These are phyloP conservation scores for Pyrgilauda ruficollis DNA, from an alignment of 2,113 vertebrate genomes.

Conservation along the genomic window DNA sequence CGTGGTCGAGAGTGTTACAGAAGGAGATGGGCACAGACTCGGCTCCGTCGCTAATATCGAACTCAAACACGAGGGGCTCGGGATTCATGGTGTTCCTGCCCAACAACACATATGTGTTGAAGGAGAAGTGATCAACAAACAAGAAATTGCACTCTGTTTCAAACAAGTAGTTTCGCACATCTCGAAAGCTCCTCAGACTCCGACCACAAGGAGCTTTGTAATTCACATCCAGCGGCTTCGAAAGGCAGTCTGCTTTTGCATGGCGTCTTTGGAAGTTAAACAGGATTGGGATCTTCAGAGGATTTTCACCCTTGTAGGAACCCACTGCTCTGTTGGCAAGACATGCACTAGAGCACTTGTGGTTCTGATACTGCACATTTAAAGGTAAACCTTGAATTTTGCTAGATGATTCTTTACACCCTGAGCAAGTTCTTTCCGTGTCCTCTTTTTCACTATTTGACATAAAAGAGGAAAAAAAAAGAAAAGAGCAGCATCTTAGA, in stretches of 20 bases:
- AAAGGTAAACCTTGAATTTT: not conserved
- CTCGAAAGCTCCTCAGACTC: constrained; percentile 77
- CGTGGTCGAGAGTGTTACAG: constrained; percentile 69
- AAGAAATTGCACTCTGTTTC: constrained; percentile 81
- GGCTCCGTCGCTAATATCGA: constrained; percentile 84
- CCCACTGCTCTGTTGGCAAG: constrained; percentile 58
- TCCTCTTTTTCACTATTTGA: constrained; percentile 43
- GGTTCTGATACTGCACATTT: constrained; percentile 42
- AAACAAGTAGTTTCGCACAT: constrained; percentile 82
- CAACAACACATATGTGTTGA: constrained; percentile 79
- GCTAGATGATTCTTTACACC: not conserved
- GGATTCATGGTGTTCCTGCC: constrained; percentile 54
- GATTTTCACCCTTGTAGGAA: constrained; percentile 80
- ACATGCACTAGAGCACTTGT: constrained; percentile 79
- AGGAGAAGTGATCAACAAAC: constrained; percentile 89
- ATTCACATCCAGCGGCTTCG: constrained; percentile 68
- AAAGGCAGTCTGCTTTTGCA: constrained; percentile 65
- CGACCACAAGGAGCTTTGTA: constrained; percentile 90
- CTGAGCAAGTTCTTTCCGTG: not conserved
- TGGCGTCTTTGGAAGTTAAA: constrained; percentile 84
- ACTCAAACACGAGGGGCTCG: constrained; percentile 68
- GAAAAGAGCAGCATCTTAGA: not conserved
- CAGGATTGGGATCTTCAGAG: constrained; percentile 82
- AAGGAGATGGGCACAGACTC: constrained; percentile 86
- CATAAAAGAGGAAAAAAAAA: not conserved